Conservation (phyloP, 2,888 invertebrate genomes). For the Sinotaia quadrata region DNA sequence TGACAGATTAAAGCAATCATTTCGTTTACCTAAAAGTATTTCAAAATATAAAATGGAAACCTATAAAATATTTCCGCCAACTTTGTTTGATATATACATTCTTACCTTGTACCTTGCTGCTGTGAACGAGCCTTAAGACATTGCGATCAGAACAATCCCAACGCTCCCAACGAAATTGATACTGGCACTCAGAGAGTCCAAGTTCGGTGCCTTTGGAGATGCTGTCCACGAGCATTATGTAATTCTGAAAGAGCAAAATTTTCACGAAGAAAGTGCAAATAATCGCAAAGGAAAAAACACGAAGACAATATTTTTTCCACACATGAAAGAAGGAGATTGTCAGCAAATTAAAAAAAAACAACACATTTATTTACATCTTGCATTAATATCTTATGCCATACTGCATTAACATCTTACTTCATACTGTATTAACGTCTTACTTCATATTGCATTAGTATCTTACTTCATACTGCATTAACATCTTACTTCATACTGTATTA, state of each 20-base stretch:
- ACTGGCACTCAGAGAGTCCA: constrained; percentile 21
- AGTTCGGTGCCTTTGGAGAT: constrained; percentile 22
- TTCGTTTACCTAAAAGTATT: no score
- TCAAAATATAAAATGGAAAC: no score
- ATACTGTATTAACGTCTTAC: no score
- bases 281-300: background rate
- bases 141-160: constrained; percentile 26
- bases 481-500: no score
- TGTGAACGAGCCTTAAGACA: constrained; percentile 17
- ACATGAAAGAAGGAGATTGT: background rate
- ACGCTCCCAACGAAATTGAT: constrained; percentile 28
- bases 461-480: no score
- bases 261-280: background rate
- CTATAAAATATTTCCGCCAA: no score
- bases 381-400: background rate
- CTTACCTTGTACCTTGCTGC: constrained; percentile 7
- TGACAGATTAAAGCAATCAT: no score
- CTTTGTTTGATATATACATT: background rate
- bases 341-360: background rate
- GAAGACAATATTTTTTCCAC: background rate
- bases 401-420: no score
- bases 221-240: constrained; percentile 23
- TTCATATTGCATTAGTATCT: no score
- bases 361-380: background rate
- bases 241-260: constrained; percentile 1